Percentiles rank a stretch among this genome's conserved stretches.
phyloP scores from a whole-genome alignment of 2,797 vertebrate species.

The Chlorospingus semifuscus region DNA sequence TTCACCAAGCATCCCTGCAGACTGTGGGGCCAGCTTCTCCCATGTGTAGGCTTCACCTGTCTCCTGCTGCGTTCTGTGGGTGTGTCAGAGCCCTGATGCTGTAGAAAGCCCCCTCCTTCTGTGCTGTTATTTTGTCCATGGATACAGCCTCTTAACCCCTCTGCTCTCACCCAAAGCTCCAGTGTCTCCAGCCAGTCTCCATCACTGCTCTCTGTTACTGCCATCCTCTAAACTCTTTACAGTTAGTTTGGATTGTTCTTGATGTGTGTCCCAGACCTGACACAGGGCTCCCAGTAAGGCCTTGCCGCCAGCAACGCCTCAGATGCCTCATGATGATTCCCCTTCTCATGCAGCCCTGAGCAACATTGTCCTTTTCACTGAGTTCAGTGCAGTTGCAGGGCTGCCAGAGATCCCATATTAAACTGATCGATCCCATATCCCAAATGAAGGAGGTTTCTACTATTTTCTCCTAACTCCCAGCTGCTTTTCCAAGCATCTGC shows the following conservation, averaged over 20 bases:
- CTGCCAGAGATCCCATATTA: neutral
- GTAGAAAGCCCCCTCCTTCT: neutral
- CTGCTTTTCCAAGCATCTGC: neutral
- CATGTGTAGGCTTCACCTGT: fast-evolving
- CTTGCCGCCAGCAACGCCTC: neutral
- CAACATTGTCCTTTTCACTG: neutral
- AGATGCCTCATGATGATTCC: neutral
- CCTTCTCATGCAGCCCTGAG: neutral
- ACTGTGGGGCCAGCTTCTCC: neutral
- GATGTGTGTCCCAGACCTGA: neutral
- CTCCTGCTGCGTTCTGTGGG: neutral
- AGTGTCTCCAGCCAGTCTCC: neutral
- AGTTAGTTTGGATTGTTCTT: slow-evolving; percentile 19
- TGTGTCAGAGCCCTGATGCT: neutral
- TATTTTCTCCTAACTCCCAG: neutral
- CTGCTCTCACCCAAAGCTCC: neutral
- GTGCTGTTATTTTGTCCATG: neutral
- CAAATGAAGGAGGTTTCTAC: neutral
- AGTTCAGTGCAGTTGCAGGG: neutral
- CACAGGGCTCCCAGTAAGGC: neutral
- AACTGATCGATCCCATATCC: neutral
- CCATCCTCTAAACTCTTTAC: neutral
- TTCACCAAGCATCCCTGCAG: neutral
- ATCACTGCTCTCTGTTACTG: neutral
- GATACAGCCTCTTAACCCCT: neutral